These are phyloP conservation scores for Spheniscus mendiculus DNA, from an alignment of 2,113 vertebrate genomes.

Conservation along the genomic window DNA sequence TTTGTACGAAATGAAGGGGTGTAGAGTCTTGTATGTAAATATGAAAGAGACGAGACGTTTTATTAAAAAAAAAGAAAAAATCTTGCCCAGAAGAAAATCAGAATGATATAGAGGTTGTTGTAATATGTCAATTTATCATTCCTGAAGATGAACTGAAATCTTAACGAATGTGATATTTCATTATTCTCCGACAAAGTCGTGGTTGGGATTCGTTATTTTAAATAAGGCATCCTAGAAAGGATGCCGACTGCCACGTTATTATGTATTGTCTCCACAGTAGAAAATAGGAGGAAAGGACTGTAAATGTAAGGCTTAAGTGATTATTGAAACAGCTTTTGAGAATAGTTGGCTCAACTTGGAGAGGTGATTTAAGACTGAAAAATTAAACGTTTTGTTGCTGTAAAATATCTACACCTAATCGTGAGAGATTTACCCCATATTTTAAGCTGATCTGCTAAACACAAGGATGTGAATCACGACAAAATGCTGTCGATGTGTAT, in stretches of 20 bases:
- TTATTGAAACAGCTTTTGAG: neutral
- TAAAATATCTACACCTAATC: neutral
- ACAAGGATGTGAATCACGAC: neutral
- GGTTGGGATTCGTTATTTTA: neutral
- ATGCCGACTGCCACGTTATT: slow-evolving; percentile 50
- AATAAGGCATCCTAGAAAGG: neutral
- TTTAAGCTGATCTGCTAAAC: neutral
- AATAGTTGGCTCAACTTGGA: neutral
- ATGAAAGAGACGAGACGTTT: neutral
- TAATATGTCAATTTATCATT: slow-evolving; percentile 47
- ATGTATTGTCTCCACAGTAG: neutral
- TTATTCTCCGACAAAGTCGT: neutral
- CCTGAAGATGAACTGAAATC: slow-evolving; percentile 24
- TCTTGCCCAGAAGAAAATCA: neutral
- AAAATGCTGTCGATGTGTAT: neutral
- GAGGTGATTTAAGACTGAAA: neutral
- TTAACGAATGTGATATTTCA: slow-evolving; percentile 22
- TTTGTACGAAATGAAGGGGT: neutral
- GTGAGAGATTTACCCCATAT: neutral
- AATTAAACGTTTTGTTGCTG: neutral
- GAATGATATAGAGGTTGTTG: neutral
- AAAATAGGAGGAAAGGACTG: slow-evolving; percentile 29
- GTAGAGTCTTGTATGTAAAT: neutral
- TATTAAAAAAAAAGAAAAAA: neutral
- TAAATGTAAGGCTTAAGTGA: slow-evolving; percentile 5